Evolutionary conservation across 2,888 invertebrate genomes (phyloP), one percentile per base, ranked within the genome.

Genomic region (Vandiemenella viatica): DNA sequence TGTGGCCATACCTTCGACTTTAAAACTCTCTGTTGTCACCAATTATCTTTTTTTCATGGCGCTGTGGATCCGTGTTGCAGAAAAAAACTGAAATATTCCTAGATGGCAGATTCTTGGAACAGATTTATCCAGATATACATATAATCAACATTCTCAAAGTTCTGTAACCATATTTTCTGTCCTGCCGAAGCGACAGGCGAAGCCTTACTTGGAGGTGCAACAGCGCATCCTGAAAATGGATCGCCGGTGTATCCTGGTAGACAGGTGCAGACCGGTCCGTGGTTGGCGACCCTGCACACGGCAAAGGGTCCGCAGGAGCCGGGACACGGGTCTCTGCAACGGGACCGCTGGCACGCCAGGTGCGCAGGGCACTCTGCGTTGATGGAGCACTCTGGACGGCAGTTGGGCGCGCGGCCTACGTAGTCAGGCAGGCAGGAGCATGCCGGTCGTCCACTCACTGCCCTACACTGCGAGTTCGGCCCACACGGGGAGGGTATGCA

Each of bases 401-500:
- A 90, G 64, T 85, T 84, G 37, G 88, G 88, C 40, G 90, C 77
- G 60, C 86, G 75, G 44, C 91, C 90, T 50, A 86, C 73, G 63
- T 83, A 88, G 61, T 82, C 80, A 43, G 77, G 72, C 58, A 80
- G 68, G 64, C 88, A 89, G 51, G 86, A 84, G 63, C 89, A 89
- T 40, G 83, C 83, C 18, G 86, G 78, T 56, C 79, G 80, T 59
- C 79, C 79, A 55, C 83, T 81, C 54, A 83, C 74, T 46, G 79
- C 73, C 57, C 81, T 77, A 67, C 90, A 90, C 66, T 84, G 80
- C 21, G 88, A 84, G 65, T 87, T 81, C 18, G 83, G 79, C 48
- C 89, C 89, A 63, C 89, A 90, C 4, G 88, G 87, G 51, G 86
- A 80, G 40, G 88, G 86, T 53, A 79, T 66, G 63, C 90, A 90